These are phyloP conservation scores for Prorops nasuta DNA, from an alignment of 1,140 invertebrate genomes.

Conservation along the genomic window DNA sequence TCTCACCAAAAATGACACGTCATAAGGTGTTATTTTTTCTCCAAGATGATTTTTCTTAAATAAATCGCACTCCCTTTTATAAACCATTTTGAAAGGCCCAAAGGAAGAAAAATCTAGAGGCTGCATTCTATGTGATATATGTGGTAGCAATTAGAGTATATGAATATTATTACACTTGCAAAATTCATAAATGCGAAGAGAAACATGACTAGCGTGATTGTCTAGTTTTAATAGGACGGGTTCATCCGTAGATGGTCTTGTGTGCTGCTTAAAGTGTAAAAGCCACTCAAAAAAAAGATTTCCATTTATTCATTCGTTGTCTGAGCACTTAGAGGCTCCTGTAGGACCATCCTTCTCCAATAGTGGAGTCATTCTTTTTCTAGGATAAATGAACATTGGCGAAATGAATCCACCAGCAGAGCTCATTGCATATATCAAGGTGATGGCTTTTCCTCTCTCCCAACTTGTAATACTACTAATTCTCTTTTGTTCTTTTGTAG, in stretches of 20 bases:
- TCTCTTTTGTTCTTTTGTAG: slow-evolving; percentile 10
- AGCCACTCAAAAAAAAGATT: slow-evolving; percentile 27
- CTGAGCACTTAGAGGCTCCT: slow-evolving; percentile 29
- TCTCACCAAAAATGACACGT: slow-evolving; percentile 19
- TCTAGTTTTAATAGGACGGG: slow-evolving; percentile 32
- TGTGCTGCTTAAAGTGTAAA: slow-evolving; percentile 17
- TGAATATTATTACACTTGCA: slow-evolving; percentile 27
- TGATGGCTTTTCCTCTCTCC: slow-evolving; percentile 31
- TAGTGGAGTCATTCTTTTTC: slow-evolving; percentile 18
- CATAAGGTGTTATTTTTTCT: slow-evolving; percentile 23
- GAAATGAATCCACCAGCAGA: slow-evolving; percentile 30
- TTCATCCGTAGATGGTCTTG: slow-evolving; percentile 24
- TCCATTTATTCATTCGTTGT: slow-evolving; percentile 38
- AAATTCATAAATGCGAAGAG: slow-evolving; percentile 23
- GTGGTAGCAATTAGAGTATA: slow-evolving; percentile 26
- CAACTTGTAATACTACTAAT: slow-evolving; percentile 17
- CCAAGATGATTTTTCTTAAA: slow-evolving; percentile 20
- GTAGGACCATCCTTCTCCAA: slow-evolving; percentile 36
- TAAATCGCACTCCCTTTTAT: slow-evolving; percentile 22
- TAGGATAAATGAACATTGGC: slow-evolving; percentile 37
- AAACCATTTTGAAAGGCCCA: slow-evolving; percentile 19
- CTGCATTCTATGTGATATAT: slow-evolving; percentile 26
- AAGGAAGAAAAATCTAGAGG: slow-evolving; percentile 33
- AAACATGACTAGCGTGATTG: slow-evolving; percentile 30
- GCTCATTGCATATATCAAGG: slow-evolving; percentile 30